Conservation (phyloP, 2,888 invertebrate species). For the Torymus aiolomorphi region DNA sequence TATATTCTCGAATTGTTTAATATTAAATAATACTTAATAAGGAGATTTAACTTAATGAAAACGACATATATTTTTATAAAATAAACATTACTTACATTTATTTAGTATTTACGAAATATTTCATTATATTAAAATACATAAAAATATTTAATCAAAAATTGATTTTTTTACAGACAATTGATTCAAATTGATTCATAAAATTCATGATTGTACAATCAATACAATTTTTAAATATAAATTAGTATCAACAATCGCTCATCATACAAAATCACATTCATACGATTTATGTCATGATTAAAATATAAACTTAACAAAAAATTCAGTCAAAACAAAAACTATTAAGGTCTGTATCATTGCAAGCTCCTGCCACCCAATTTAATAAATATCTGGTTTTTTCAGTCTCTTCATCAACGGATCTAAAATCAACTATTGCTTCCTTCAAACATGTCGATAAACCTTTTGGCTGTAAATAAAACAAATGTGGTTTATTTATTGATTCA, state of each 20-base stretch:
- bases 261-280: neutral
- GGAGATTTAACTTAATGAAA: too few relatives aligned
- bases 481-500: too few relatives aligned
- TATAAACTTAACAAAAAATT: neutral
- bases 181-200: too few relatives aligned
- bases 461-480: slow-evolving; percentile 59
- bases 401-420: slow-evolving; percentile 64
- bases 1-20: too few relatives aligned
- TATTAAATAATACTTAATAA: too few relatives aligned
- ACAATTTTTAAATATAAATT: neutral
- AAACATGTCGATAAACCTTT: slow-evolving; percentile 70
- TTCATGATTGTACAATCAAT: too few relatives aligned
- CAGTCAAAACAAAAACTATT: slow-evolving; percentile 44
- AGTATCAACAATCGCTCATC: neutral
- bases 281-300: neutral
- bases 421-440: slow-evolving; percentile 66
- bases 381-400: slow-evolving; percentile 68
- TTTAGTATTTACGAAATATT: too few relatives aligned
- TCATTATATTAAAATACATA: too few relatives aligned
- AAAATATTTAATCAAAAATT: too few relatives aligned
- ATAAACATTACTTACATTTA: too few relatives aligned
- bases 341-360: slow-evolving; percentile 67
- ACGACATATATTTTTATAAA: too few relatives aligned
- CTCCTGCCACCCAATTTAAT: slow-evolving; percentile 70
- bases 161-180: too few relatives aligned